Percentiles rank a stretch among this genome's conserved stretches.
phyloP scores from a whole-genome alignment of 2,888 invertebrate species.

The Eurytoma adleriae region DNA sequence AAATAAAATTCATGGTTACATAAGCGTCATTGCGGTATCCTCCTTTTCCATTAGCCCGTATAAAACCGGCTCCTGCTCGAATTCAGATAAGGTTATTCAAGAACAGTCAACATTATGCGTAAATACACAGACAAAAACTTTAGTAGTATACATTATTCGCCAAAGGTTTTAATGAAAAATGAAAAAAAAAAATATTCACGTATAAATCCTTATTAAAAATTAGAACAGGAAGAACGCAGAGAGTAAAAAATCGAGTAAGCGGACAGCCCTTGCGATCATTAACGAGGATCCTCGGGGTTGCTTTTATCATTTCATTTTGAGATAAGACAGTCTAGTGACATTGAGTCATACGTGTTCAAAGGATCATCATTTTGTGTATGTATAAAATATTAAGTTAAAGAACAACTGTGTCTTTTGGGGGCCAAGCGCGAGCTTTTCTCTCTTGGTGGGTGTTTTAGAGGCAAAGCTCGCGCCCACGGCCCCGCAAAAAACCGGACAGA shows the following conservation, averaged over 20 bases:
- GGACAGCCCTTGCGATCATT: slow-evolving; percentile 38
- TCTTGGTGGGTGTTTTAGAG: no score
- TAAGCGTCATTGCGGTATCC: slow-evolving; percentile 2
- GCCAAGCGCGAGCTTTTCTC: not conserved
- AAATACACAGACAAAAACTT: slow-evolving; percentile 18
- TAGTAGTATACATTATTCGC: slow-evolving; percentile 10
- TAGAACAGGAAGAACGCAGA: slow-evolving; percentile 36
- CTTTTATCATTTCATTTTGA: slow-evolving; percentile 25
- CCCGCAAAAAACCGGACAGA: slow-evolving; percentile 52
- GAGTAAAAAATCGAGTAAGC: slow-evolving; percentile 9
- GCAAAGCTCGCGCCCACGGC: not conserved
- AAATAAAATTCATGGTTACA: no score
- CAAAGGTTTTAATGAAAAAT: slow-evolving; percentile 5
- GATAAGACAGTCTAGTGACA: slow-evolving; percentile 54
- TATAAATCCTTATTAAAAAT: slow-evolving; percentile 25
- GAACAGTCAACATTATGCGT: not conserved
- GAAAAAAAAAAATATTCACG: no score
- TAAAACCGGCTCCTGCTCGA: slow-evolving; percentile 42
- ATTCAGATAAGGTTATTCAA: slow-evolving; percentile 37
- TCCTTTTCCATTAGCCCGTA: slow-evolving; percentile 1
- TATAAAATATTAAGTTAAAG: slow-evolving; percentile 52
- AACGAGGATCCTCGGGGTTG: slow-evolving; percentile 48
- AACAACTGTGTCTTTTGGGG: slow-evolving; percentile 46
- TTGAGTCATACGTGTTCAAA: slow-evolving; percentile 53
- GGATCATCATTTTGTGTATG: slow-evolving; percentile 41